phyloP scores from a whole-genome alignment of 2,113 vertebrate genomes.

The Dromiciops gliroides region DNA sequence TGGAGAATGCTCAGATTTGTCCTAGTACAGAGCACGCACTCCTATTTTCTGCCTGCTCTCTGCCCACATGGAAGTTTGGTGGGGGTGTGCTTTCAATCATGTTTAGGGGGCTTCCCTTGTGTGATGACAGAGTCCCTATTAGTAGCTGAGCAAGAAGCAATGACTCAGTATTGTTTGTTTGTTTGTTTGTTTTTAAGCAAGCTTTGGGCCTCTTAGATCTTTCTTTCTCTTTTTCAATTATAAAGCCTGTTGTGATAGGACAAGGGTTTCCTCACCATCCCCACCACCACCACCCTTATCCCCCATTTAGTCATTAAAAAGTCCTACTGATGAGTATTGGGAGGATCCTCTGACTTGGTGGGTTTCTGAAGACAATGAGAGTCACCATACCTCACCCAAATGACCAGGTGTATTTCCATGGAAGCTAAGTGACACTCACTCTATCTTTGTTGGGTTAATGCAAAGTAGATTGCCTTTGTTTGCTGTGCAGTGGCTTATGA shows the following conservation, averaged over 20 bases:
- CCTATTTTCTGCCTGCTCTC: not conserved
- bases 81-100: not conserved
- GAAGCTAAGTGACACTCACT: not conserved
- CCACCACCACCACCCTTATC: not conserved
- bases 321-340: not conserved
- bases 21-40: not conserved
- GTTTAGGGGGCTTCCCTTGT: not conserved
- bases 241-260: too few relatives aligned
- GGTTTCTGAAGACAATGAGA: not conserved
- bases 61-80: not conserved
- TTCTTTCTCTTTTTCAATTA: too few relatives aligned
- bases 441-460: not conserved
- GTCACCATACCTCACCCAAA: not conserved
- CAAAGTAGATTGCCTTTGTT: not conserved
- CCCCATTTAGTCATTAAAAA: not conserved
- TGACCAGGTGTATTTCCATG: not conserved
- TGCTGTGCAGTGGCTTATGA: not conserved
- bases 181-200: too few relatives aligned
- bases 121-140: not conserved
- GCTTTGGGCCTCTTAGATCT: too few relatives aligned
- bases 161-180: not conserved
- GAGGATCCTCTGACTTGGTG: not conserved
- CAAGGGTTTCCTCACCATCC: not conserved
- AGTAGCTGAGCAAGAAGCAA: not conserved
- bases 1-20: not conserved